Conservation (phyloP, 1,140 invertebrate genomes). For the Rhopalosiphum padi region DNA sequence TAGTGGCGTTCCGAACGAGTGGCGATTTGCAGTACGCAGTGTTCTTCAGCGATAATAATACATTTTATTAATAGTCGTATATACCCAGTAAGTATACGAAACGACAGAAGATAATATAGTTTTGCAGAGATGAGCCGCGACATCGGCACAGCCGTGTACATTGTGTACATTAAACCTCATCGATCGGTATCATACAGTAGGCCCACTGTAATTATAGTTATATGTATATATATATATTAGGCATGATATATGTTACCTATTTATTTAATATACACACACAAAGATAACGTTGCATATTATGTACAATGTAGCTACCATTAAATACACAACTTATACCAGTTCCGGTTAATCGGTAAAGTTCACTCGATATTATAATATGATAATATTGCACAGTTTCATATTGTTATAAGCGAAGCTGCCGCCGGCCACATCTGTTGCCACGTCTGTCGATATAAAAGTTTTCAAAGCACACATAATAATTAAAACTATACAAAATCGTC, state of each 20-base stretch:
- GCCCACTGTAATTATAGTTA: not conserved
- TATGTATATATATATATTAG: not conserved
- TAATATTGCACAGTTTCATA: not conserved
- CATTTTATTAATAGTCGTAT: not conserved
- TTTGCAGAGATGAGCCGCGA: not conserved
- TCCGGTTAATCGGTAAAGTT: not conserved
- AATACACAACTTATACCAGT: not conserved
- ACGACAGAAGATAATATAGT: not conserved
- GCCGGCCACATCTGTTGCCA: not conserved
- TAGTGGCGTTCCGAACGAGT: not conserved
- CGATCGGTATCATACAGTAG: not conserved
- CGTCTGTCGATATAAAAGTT: not conserved
- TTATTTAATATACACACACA: not conserved
- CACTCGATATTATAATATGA: not conserved
- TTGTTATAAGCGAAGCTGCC: too few species aligned
- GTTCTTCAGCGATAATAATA: not conserved
- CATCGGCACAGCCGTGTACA: not conserved
- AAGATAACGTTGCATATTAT: not conserved
- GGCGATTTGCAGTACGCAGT: not conserved
- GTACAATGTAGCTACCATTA: not conserved
- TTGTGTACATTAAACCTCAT: not conserved
- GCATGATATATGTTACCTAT: not conserved
- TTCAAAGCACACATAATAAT: not conserved
- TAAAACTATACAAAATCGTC: not conserved
- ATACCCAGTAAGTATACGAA: not conserved